Conservation (phyloP, 2,797 vertebrate species). For the Staurois parvus region DNA sequence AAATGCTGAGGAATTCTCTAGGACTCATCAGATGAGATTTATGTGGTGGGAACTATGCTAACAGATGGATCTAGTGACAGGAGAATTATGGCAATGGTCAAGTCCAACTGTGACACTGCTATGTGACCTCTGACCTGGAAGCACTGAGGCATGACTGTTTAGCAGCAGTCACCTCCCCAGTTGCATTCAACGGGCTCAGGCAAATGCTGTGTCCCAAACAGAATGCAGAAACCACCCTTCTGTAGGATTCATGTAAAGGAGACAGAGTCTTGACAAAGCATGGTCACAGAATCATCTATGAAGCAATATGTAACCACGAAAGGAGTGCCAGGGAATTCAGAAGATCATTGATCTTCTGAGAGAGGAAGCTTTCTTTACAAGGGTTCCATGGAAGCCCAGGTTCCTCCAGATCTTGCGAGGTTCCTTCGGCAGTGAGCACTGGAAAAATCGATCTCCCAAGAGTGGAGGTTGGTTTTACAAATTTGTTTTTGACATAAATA, state of each 20-base stretch:
- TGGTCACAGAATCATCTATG: background rate
- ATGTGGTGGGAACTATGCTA: background rate
- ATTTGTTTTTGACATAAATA: too few relatives aligned
- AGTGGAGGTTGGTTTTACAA: too few relatives aligned
- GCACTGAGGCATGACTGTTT: background rate
- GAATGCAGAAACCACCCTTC: background rate
- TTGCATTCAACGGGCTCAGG: background rate
- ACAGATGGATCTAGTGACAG: conserved; percentile 7
- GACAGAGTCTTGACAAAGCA: background rate
- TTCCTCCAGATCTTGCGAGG: too few relatives aligned
- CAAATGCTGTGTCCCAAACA: background rate
- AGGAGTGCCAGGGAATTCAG: too few relatives aligned
- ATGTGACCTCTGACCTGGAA: conserved; percentile 12
- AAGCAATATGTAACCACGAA: too few relatives aligned
- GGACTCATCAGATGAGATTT: too few relatives aligned
- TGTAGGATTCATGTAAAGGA: background rate
- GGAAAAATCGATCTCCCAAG: too few relatives aligned
- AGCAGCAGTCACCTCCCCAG: background rate
- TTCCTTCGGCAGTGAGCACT: too few relatives aligned
- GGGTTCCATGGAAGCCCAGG: too few relatives aligned
- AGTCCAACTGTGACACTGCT: conserved; percentile 3
- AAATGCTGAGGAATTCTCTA: background rate
- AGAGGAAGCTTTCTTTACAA: too few relatives aligned
- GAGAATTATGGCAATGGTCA: background rate
- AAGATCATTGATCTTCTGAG: too few relatives aligned